phyloP scores from a whole-genome alignment of 2,888 invertebrate genomes.

The Leptinotarsa peninsularis region DNA sequence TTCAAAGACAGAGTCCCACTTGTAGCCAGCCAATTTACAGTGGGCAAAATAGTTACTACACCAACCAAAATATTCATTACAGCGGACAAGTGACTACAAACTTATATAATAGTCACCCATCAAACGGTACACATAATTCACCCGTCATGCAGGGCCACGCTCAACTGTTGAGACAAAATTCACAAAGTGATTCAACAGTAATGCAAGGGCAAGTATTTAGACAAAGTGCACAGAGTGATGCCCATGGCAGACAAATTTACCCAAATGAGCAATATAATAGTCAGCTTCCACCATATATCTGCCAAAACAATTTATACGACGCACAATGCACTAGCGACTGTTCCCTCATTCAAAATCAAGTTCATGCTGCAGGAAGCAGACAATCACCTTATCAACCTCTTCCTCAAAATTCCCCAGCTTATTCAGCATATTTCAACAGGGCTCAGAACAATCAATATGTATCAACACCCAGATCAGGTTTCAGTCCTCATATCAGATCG shows the following conservation, averaged over 20 bases:
- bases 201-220: constrained; percentile 18
- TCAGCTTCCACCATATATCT: constrained; percentile 30
- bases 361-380: constrained; percentile 36
- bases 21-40: constrained; percentile 59
- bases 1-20: constrained; percentile 42
- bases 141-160: background rate
- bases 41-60: constrained; percentile 52
- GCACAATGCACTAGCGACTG: constrained; percentile 36
- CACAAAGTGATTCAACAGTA: constrained; percentile 14
- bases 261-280: constrained; percentile 34
- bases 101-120: constrained; percentile 35
- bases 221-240: constrained; percentile 38
- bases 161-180: constrained; percentile 35
- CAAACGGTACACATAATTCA: constrained; percentile 4
- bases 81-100: constrained; percentile 43
- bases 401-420: constrained; percentile 11
- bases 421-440: constrained; percentile 15
- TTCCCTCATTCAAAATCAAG: background rate
- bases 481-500: constrained; percentile 49
- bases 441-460: constrained; percentile 40
- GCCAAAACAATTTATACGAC: constrained; percentile 36
- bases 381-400: constrained; percentile 55
- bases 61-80: constrained; percentile 60
- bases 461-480: constrained; percentile 38
- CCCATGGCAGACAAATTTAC: constrained; percentile 29